These are phyloP conservation scores for Musca vetustissima DNA, from an alignment of 1,140 invertebrate genomes.

Conservation along the genomic window DNA sequence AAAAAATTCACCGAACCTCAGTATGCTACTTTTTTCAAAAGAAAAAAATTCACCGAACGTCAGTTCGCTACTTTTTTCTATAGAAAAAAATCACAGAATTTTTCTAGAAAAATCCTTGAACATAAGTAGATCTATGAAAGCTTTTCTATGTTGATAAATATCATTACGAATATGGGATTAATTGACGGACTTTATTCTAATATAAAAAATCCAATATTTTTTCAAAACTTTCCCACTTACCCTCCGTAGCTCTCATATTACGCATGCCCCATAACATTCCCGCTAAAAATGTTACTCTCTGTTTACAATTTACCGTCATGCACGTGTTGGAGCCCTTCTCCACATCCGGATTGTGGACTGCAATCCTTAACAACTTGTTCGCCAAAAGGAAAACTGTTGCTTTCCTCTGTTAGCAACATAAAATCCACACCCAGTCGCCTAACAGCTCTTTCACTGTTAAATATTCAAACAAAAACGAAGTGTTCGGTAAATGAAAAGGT, in stretches of 20 bases:
- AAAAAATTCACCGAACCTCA: no score
- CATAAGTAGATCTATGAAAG: no score
- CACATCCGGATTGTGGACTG: background rate
- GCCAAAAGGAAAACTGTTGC: slow-evolving; percentile 9
- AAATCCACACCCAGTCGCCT: background rate
- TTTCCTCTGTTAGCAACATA: background rate
- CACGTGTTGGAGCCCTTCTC: slow-evolving; percentile 2
- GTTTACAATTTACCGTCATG: background rate
- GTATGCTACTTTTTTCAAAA: no score
- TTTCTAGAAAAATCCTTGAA: no score
- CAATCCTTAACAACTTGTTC: no score
- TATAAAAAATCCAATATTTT: no score
- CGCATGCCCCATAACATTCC: background rate
- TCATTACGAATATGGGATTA: no score
- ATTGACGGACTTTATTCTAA: no score
- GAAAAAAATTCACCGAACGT: no score
- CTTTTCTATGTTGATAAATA: no score
- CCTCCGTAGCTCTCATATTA: background rate
- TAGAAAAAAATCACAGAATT: no score
- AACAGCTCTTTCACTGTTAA: background rate
- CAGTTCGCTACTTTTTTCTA: no score
- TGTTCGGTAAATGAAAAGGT: background rate
- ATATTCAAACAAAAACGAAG: slow-evolving; percentile 10
- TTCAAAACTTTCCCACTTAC: background rate
- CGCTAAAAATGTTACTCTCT: background rate